These are phyloP conservation scores for Galeruca laticollis DNA, from an alignment of 2,888 invertebrate species.

Conservation along the genomic window DNA sequence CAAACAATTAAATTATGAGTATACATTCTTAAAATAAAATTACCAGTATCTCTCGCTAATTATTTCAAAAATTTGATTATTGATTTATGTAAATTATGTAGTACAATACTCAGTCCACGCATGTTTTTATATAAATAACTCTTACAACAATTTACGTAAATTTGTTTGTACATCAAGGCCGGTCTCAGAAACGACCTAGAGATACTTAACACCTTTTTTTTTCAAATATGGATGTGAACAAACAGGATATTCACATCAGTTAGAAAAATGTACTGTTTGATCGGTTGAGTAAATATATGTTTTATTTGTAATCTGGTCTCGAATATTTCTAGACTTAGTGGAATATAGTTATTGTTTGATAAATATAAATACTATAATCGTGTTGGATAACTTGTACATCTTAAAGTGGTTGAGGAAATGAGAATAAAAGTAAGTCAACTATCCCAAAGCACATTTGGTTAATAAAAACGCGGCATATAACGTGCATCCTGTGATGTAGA, in stretches of 20 bases:
- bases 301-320: neutral
- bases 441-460: neutral
- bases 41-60: too few species aligned
- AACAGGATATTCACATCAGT: slow-evolving; percentile 24
- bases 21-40: too few species aligned
- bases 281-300: slow-evolving; percentile 5
- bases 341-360: neutral
- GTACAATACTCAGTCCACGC: neutral
- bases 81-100: neutral
- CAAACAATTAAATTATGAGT: too few species aligned
- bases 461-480: too few species aligned
- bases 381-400: neutral
- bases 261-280: neutral
- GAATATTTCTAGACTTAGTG: neutral
- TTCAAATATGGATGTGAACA: slow-evolving; percentile 36
- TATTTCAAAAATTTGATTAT: neutral
- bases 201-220: slow-evolving; percentile 40
- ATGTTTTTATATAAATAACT: slow-evolving; percentile 36
- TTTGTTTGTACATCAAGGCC: slow-evolving; percentile 40
- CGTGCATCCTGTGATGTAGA: too few species aligned
- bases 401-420: neutral
- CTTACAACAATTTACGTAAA: slow-evolving; percentile 43
- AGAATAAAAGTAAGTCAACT: neutral
- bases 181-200: slow-evolving; percentile 42
- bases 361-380: neutral